A percentile compares a stretch with the other conserved stretches of the same genome.
Conservation (phyloP, 1,140 invertebrate genomes). For the Vollenhovia emeryi region DNA sequence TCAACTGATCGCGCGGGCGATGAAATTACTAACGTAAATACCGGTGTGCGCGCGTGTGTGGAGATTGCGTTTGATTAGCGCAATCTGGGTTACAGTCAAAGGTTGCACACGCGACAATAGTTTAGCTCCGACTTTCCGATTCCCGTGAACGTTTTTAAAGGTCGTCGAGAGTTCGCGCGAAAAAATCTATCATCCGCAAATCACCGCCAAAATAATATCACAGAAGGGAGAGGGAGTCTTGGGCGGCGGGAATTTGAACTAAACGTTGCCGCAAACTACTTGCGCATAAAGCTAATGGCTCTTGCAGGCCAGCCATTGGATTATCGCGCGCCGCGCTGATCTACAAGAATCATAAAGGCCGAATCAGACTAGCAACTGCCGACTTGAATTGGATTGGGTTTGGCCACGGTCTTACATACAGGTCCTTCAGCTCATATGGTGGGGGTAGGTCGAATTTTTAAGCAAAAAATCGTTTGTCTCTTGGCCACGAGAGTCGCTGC, state of each 20-base stretch:
- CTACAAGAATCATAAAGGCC: no score
- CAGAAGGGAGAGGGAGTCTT: background rate
- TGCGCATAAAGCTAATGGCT: no score
- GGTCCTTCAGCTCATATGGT: no score
- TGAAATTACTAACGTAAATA: constrained; percentile 84
- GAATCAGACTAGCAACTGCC: no score
- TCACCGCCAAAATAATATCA: background rate
- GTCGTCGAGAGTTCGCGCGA: background rate
- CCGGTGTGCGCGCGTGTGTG: constrained; percentile 74
- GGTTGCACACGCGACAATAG: constrained; percentile 63
- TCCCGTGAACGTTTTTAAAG: background rate
- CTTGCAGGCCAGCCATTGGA: no score
- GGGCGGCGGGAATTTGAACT: background rate
- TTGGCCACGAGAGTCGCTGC: no score
- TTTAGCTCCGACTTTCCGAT: constrained; percentile 71
- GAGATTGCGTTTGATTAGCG: constrained; percentile 81
- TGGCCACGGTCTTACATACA: no score
- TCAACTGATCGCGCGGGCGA: constrained; percentile 72
- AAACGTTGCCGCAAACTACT: background rate
- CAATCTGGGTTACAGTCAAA: constrained; percentile 74
- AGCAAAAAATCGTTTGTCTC: no score
- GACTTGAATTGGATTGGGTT: no score
- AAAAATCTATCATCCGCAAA: background rate
- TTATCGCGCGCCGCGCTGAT: no score
- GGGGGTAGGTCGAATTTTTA: no score